Percentiles rank a stretch among this genome's conserved stretches.
phyloP scores from a whole-genome alignment of 1,140 invertebrate species.

The Polypedilum vanderplanki region DNA sequence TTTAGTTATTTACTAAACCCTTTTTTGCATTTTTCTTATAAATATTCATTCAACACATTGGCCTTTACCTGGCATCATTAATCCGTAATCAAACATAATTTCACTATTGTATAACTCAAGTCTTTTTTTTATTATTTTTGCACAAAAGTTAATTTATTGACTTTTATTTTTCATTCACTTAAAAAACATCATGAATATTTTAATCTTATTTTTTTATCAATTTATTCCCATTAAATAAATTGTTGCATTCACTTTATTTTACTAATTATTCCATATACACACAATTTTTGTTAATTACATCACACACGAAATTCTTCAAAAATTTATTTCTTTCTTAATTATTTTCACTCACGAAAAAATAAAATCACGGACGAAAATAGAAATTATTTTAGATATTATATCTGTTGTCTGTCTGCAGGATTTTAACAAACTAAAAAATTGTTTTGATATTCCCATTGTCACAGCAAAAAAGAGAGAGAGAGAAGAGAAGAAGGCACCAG shows the following conservation, averaged over 20 bases:
- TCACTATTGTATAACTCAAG: not conserved
- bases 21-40: not conserved
- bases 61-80: constrained; percentile 26
- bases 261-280: not conserved
- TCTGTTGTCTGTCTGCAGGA: constrained; percentile 25
- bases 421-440: constrained; percentile 28
- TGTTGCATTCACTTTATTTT: not conserved
- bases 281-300: constrained; percentile 1
- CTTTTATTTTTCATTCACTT: constrained; percentile 10
- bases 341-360: not conserved
- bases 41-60: not conserved
- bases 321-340: not conserved
- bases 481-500: not conserved
- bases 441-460: constrained; percentile 21
- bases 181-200: not conserved
- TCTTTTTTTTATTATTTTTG: not conserved
- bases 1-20: too few species aligned
- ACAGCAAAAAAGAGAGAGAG: not conserved
- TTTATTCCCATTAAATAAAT: constrained; percentile 8
- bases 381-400: constrained; percentile 8
- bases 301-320: constrained; percentile 10
- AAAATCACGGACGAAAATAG: not conserved
- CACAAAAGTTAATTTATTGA: constrained; percentile 1
- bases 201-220: not conserved
- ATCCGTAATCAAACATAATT: constrained; percentile 29